Evolutionary conservation across 2,797 vertebrate species (phyloP), one percentile per base, ranked within the genome.

Genomic region (Caiman crocodilus): DNA sequence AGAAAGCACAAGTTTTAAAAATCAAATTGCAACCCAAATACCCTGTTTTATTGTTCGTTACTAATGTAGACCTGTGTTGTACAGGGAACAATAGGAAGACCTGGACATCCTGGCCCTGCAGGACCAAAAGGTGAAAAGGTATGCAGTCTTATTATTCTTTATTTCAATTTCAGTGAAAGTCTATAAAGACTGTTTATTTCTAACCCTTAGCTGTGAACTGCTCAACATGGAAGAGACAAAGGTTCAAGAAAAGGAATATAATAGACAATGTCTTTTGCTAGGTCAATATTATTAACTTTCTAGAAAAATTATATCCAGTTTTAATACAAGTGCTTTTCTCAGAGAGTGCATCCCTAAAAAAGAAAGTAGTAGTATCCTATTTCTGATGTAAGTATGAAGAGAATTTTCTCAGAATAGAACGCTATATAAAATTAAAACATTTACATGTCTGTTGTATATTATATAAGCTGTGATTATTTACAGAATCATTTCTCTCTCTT

Each of bases 51-150:
- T 88, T 95, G 35, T 95, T 95, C 89, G 79, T 75, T 96, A 28
- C 16, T 93, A 87, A 94, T 30, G 65, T 30, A 88, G 94, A 74
- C 42, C 10, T 97, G 4, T 98, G 23, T 98, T 92, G 97, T 97
- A 84, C 96, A 99, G 99, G 99, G 99, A 60, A 93, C 98, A 30
- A 90, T 98, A 94, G 99, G 99, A 94, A 98, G 99, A 98, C 98
- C 98, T 7, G 99, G 99, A 87, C 98, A 98, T 91, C 96, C 97
- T 1, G 99, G 99, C 50, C 97, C 98, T 65, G 3, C 84, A 5
- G 99, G 99, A 96, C 21, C 93, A 84, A 99, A 99, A 97, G 99
- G 99, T 89, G 99, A 99, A 92, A 99, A 98, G 98, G 99, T 99
- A 98, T 93, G 60, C 35, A 78, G 59, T 23, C 63, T 55, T n/a